Base-by-base conservation (phyloP, 2,797 vertebrate genomes). In the Falco berigora region DNA sequence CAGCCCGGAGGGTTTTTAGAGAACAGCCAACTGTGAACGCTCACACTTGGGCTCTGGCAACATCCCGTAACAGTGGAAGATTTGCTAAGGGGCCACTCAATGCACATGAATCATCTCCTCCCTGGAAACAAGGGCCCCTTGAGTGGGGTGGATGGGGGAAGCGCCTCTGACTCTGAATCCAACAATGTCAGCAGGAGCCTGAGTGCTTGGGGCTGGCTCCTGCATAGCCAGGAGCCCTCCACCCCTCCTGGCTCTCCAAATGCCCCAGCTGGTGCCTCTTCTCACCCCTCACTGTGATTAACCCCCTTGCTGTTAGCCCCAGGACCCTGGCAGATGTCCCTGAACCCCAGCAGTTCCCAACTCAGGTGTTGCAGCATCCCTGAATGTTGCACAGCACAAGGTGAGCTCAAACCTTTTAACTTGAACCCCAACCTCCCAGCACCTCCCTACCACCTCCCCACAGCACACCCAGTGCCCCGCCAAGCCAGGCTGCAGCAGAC, bases 41-140 rank as follows among this genome's bases (percentile, higher is more conserved):
- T 42, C 59, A 36, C 92, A 64, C 77, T 95, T 50, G 61, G 85
- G 74, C 78, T 75, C 92, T 83, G 92, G 88, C 89, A 71, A 34
- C 88, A 76, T 87, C 95, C 92, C 24, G 3, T 42, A 18, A 20
- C 17, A 91, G 92, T 87, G 96, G 94, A 96, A 94, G 96, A 96
- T 96, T 96, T 91, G 94, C 96, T 64, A 34, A 91, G 94, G 94
- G 94, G 86, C 82, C 55, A 6, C 90, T 96, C 4, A 7, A 53
- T 47, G 58, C 82, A 27, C 81, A 85, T 96, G 96, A 97, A 96
- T 97, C 96, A 96, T 97, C 96, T 96, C 92, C 86, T 92, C 71
- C 62, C 86, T 92, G 88, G 59, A 61, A 96, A 96, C 94, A 97
- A 97, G 96, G 94, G 96, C 94, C 68, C 81, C 96, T 96, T 96